Evolutionary conservation across 1,140 invertebrate species (phyloP), one percentile per base, ranked within the genome.

Genomic region (Chlorops oryzae): DNA sequence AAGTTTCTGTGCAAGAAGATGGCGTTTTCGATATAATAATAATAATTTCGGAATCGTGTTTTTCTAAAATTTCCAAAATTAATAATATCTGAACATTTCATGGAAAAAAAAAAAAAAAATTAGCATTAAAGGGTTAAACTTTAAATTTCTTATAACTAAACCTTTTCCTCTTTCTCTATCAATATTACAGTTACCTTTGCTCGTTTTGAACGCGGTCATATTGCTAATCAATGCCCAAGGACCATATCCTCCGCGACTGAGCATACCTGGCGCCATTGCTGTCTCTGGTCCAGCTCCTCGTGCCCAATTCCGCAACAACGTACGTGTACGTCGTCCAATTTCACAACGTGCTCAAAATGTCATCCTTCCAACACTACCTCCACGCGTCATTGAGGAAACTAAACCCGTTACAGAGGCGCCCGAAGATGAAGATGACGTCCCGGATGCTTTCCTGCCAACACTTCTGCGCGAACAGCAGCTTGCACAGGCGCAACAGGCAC

Each of bases 231-330:
- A 65, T 47, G 64, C 78, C 62, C 74, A 73, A 62, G 65, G 63
- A 12, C 73, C 75, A 46, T 62, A 72, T 41, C 78, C 78, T 13
- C 77, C 72, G 17, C 73, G 81, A 52, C 59, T 83, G 3, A 74
- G 73, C 54, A 81, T 84, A 47, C 80, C 81, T 1, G 82, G 81
- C 6, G 81, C 81, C 0, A 56, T 81, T n/a, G 56, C 74, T 12
- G 28, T 59, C 47, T 32, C 67, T 54, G 55, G 68, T 54, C 54
- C 70, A 65, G 68, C 37, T 6, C 20, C 13, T 63, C 44, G 50
- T 12, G 28, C 46, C 3, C 54, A 54, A 40, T 75, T 66, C 63
- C 69, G 67, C 57, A 77, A 73, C 61, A 76, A 58, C 54, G 69
- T 41, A 57, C 2, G 57, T 72, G 24, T 50, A 74, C 2, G 73